phyloP scores from a whole-genome alignment of 1,140 invertebrate species.

The Neodiprion virginianus region DNA sequence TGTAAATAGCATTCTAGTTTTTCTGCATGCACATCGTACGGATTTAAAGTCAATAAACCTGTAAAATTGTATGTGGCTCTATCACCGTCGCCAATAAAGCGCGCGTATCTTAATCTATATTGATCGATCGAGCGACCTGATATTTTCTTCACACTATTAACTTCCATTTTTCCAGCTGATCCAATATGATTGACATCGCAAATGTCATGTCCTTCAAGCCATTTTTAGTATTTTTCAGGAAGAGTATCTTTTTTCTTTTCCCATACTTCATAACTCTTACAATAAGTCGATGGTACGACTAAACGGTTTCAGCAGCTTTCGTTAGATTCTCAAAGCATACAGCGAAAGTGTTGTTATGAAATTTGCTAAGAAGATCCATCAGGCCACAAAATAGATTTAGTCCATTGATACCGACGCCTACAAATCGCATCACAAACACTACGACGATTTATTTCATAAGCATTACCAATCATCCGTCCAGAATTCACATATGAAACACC shows the following conservation, averaged over 20 bases:
- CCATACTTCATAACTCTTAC: conserved; percentile 20
- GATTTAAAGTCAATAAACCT: not conserved
- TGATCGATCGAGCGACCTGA: conserved; percentile 28
- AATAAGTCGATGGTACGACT: conserved; percentile 25
- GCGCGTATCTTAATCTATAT: conserved; percentile 28
- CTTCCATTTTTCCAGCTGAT: conserved; percentile 36
- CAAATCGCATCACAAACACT: conserved; percentile 24
- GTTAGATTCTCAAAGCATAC: conserved; percentile 16
- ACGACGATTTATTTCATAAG: conserved; percentile 25
- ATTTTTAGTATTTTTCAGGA: conserved; percentile 25
- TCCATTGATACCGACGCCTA: conserved; percentile 23
- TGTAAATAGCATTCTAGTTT: conserved; percentile 28
- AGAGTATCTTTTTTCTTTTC: conserved; percentile 21
- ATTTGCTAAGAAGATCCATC: conserved; percentile 21
- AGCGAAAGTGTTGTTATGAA: conserved; percentile 15
- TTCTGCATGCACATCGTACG: conserved; percentile 9
- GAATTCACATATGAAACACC: conserved; percentile 24
- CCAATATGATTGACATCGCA: conserved; percentile 32
- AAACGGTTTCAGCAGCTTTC: conserved; percentile 18
- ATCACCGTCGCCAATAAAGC: conserved; percentile 36
- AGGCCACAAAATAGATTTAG: conserved; percentile 22
- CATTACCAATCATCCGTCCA: conserved; percentile 22
- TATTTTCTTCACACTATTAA: conserved; percentile 27
- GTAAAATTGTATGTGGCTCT: conserved; percentile 23
- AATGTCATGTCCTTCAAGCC: conserved; percentile 19